Conservation (phyloP, 1,140 invertebrate genomes). For the Nephotettix cincticeps region DNA sequence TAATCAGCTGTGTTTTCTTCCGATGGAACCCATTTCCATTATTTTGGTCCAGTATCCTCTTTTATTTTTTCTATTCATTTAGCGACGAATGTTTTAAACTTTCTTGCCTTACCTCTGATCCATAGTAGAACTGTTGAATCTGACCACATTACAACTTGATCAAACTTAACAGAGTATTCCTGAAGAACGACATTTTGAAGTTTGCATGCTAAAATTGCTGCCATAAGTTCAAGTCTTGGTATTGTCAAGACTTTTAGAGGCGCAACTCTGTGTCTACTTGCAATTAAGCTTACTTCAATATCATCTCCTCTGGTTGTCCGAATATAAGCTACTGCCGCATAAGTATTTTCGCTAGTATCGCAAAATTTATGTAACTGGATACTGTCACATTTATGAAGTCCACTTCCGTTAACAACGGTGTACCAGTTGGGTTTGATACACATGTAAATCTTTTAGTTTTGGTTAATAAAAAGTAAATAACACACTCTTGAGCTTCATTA, state of each 20-base stretch:
- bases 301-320: constrained; percentile 14
- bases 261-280: constrained; percentile 39
- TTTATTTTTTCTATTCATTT: constrained; percentile 48
- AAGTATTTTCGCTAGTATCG: constrained; percentile 44
- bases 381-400: neutral
- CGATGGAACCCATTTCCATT: no score
- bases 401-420: neutral
- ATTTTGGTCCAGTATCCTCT: no score
- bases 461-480: no score
- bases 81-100: constrained; percentile 46
- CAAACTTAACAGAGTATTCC: constrained; percentile 35
- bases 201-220: constrained; percentile 40
- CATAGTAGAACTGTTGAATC: constrained; percentile 43
- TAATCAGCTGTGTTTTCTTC: no score
- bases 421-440: no score
- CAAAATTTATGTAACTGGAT: constrained; percentile 44
- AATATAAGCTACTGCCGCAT: constrained; percentile 40
- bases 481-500: no score
- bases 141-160: constrained; percentile 39
- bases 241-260: constrained; percentile 42
- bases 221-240: constrained; percentile 46
- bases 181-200: constrained; percentile 36
- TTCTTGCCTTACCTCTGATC: constrained; percentile 41
- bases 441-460: no score
- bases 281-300: constrained; percentile 18